Conservation (phyloP, 2,888 invertebrate genomes). For the Xylocampa areola region DNA sequence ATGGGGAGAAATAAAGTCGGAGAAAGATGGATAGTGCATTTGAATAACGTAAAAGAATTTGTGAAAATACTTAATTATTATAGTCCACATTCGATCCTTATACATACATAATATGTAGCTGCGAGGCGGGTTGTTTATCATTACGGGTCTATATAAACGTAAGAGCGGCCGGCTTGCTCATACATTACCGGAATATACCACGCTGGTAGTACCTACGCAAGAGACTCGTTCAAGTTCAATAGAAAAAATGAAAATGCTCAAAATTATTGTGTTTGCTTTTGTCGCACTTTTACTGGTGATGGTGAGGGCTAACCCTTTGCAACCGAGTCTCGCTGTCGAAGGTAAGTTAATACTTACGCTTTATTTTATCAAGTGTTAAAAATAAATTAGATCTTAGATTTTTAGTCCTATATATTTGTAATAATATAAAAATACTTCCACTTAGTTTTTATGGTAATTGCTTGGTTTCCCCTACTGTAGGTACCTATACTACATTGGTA, state of each 20-base stretch:
- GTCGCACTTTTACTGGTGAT: constrained; percentile 65
- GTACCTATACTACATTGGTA: too few species aligned
- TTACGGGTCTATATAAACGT: constrained; percentile 69
- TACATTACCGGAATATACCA: constrained; percentile 58
- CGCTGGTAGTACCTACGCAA: constrained; percentile 44
- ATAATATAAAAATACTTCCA: too few species aligned
- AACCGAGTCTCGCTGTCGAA: constrained; percentile 45
- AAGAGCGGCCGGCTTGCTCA: constrained; percentile 55
- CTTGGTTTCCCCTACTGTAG: too few species aligned
- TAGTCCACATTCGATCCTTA: constrained; percentile 21
- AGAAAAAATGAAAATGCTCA: constrained; percentile 62
- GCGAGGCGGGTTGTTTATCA: constrained; percentile 66
- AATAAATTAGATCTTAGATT: too few species aligned
- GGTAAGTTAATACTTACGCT: constrained; percentile 53
- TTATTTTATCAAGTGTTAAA: not conserved
- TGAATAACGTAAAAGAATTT: constrained; percentile 3
- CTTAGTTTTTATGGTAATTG: too few species aligned
- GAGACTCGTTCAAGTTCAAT: constrained; percentile 22
- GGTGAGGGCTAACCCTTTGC: constrained; percentile 61
- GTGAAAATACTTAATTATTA: constrained; percentile 2
- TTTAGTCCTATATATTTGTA: not conserved
- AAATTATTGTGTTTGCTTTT: constrained; percentile 65
- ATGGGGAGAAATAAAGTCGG: not conserved
- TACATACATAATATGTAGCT: constrained; percentile 19
- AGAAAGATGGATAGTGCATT: not conserved